Percentiles rank a stretch among this genome's conserved stretches.
Conservation (phyloP, 2,113 vertebrate genomes). For the Aleadryas rufinucha region DNA sequence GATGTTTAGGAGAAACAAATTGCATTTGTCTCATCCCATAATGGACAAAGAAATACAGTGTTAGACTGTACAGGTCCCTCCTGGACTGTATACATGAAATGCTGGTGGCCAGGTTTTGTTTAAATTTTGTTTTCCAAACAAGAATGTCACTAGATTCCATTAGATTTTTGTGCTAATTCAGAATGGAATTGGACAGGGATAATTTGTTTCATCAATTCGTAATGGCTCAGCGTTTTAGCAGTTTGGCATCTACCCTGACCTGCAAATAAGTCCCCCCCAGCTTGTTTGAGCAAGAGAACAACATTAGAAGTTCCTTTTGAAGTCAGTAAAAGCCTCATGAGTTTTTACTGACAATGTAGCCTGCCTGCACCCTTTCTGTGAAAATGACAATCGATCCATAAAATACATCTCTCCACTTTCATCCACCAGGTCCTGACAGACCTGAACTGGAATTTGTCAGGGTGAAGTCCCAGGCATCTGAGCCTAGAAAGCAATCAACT, state of each 20-base stretch:
- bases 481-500: background rate
- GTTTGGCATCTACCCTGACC: background rate
- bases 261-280: background rate
- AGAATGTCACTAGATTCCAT: background rate
- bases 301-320: background rate
- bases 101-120: background rate
- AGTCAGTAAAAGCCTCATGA: background rate
- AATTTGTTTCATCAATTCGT: background rate
- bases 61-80: background rate
- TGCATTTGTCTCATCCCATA: background rate
- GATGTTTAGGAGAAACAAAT: background rate
- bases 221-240: background rate
- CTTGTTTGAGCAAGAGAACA: background rate
- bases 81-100: background rate
- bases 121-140: background rate
- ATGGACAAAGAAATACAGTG: background rate
- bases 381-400: background rate
- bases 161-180: background rate
- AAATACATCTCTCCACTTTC: background rate
- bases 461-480: background rate
- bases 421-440: background rate
- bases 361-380: background rate
- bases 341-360: background rate
- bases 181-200: background rate
- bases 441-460: background rate